Conservation (phyloP, 2,797 vertebrate genomes). For the Coregonus suidteri region DNA sequence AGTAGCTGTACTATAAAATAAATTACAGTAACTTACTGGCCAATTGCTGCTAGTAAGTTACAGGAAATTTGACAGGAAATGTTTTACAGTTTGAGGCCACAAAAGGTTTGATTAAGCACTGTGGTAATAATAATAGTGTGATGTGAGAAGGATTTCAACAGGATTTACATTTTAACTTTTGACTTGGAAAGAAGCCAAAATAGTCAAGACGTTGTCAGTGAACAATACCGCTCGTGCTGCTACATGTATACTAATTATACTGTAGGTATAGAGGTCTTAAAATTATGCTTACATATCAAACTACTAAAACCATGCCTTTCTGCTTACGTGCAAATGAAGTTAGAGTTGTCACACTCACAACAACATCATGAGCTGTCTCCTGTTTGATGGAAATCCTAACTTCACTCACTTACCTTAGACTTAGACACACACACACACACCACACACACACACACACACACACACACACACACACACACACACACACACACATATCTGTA, state of each 20-base stretch:
- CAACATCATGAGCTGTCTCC: not conserved
- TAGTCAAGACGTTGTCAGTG: not conserved
- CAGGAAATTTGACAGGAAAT: too few relatives aligned
- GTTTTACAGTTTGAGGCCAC: not conserved
- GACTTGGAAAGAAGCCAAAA: not conserved
- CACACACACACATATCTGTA: not conserved
- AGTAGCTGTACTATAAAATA: too few relatives aligned
- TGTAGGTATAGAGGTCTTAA: not conserved
- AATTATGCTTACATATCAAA: not conserved
- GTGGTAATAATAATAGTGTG: not conserved
- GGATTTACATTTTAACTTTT: not conserved
- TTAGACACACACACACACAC: not conserved
- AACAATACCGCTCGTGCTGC: not conserved
- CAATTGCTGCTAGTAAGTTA: too few relatives aligned
- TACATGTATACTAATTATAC: not conserved
- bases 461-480: not conserved
- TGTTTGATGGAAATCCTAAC: not conserved
- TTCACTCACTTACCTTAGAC: too few relatives aligned
- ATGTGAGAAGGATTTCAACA: not conserved
- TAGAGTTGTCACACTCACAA: not conserved
- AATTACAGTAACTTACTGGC: too few relatives aligned
- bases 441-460: not conserved
- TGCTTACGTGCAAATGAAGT: not conserved
- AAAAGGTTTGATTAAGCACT: not conserved
- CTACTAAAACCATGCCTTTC: not conserved